These are phyloP conservation scores for Karalla daura DNA, from an alignment of 2,797 vertebrate genomes.

Conservation along the genomic window DNA sequence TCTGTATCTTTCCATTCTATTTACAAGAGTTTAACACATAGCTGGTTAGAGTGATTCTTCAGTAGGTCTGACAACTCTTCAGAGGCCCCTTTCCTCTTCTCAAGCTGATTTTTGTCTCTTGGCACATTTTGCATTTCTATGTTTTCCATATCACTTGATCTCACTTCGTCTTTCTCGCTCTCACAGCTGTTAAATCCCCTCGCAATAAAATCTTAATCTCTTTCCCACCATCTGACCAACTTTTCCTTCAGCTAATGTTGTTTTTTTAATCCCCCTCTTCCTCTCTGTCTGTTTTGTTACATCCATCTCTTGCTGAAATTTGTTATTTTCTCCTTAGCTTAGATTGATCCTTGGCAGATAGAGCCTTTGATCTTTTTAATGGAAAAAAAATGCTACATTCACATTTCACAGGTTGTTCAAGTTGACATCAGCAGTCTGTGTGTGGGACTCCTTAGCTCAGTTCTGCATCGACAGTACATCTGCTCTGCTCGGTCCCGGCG, in stretches of 20 bases:
- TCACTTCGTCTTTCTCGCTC: constrained; percentile 39
- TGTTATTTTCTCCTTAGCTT: constrained; percentile 65
- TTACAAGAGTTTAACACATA: constrained; percentile 79
- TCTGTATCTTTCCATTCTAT: constrained; percentile 81
- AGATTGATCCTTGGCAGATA: constrained; percentile 78
- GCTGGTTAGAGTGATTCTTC: constrained; percentile 80
- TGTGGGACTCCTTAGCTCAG: constrained; percentile 62
- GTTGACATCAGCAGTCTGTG: constrained; percentile 81
- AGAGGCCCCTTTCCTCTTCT: constrained; percentile 60
- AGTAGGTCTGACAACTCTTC: constrained; percentile 63
- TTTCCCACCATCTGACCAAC: constrained; percentile 53
- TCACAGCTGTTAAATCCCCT: constrained; percentile 62
- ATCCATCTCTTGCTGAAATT: constrained; percentile 51
- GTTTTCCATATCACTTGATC: constrained; percentile 62
- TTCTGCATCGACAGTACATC: constrained; percentile 60
- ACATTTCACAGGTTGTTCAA: constrained; percentile 93
- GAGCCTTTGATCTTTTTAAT: constrained; percentile 77
- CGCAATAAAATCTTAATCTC: constrained; percentile 64
- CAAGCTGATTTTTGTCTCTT: constrained; percentile 60
- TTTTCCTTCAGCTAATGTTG: constrained; percentile 59
- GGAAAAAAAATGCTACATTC: constrained; percentile 84
- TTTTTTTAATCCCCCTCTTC: constrained; percentile 49
- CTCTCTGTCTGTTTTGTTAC: constrained; percentile 60
- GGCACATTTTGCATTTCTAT: constrained; percentile 42
- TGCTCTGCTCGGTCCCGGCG: constrained; percentile 37